phyloP scores from a whole-genome alignment of 2,113 vertebrate species.

The Megaptera novaeangliae region DNA sequence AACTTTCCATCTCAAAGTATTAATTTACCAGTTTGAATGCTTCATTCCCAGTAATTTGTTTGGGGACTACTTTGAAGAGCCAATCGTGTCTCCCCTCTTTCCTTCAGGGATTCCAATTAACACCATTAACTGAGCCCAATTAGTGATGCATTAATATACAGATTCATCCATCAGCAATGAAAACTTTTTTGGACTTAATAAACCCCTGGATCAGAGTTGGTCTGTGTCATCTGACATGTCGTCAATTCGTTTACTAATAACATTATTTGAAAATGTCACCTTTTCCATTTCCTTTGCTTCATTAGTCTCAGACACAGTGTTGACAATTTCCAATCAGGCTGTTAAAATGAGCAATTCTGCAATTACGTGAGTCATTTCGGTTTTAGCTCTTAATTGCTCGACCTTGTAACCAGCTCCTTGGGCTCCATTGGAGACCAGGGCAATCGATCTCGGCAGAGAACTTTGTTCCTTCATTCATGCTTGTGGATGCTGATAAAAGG shows the following conservation, averaged over 20 bases:
- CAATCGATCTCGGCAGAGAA: background rate
- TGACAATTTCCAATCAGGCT: conserved; percentile 65
- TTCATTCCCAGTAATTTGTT: background rate
- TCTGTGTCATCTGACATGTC: conserved; percentile 3
- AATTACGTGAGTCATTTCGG: conserved; percentile 28
- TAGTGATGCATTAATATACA: background rate
- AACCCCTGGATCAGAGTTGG: background rate
- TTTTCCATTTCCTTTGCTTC: conserved; percentile 57
- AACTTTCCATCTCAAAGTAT: background rate
- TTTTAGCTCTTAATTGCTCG: conserved; percentile 45
- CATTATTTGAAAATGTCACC: conserved; percentile 60
- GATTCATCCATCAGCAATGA: background rate
- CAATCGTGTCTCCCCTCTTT: background rate
- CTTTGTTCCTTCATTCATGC: background rate
- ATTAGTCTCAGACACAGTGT: conserved; percentile 43
- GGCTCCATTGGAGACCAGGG: background rate
- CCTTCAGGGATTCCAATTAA: conserved; percentile 27
- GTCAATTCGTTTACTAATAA: conserved; percentile 60
- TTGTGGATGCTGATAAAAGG: background rate
- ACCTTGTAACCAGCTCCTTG: conserved; percentile 38
- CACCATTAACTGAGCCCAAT: conserved; percentile 23
- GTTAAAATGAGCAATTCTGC: conserved; percentile 60
- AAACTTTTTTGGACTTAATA: conserved; percentile 21
- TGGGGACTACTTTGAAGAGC: background rate
- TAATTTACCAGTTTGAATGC: background rate